These are phyloP conservation scores for Marasmarcha lunaedactyla DNA, from an alignment of 2,888 invertebrate species.

Conservation along the genomic window DNA sequence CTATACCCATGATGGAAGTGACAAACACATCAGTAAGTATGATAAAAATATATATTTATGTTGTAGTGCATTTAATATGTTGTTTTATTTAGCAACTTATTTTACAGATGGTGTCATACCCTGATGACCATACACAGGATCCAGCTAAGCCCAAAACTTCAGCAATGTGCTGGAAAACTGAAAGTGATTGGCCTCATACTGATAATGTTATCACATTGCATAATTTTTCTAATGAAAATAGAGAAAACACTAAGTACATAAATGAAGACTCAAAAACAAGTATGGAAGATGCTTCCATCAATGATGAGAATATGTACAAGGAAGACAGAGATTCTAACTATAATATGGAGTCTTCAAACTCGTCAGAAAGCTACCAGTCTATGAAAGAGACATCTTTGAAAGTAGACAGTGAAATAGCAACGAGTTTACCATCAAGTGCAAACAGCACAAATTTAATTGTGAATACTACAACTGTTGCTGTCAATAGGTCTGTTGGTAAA, in stretches of 20 bases:
- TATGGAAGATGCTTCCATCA: slow-evolving; percentile 55
- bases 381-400: slow-evolving; percentile 49
- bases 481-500: slow-evolving; percentile 37
- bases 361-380: slow-evolving; percentile 60
- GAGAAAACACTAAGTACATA: slow-evolving; percentile 48
- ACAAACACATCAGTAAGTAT: slow-evolving; percentile 57
- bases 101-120: slow-evolving; percentile 51
- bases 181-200: slow-evolving; percentile 46
- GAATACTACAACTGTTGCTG: slow-evolving; percentile 38
- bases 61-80: not conserved
- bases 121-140: slow-evolving; percentile 55
- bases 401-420: slow-evolving; percentile 37
- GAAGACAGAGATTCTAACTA: slow-evolving; percentile 59
- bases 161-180: slow-evolving; percentile 54
- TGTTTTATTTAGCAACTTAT: not conserved
- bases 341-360: slow-evolving; percentile 63
- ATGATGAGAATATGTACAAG: slow-evolving; percentile 60
- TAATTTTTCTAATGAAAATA: slow-evolving; percentile 41
- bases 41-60: slow-evolving; percentile 3
- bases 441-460: slow-evolving; percentile 32
- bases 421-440: slow-evolving; percentile 40
- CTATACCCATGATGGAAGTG: slow-evolving; percentile 62
- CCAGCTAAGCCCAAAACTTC: slow-evolving; percentile 59
- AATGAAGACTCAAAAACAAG: slow-evolving; percentile 61
- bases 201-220: slow-evolving; percentile 51